Evolutionary conservation across 2,113 vertebrate species (phyloP).

Genomic region (Arizona elegans): DNA sequence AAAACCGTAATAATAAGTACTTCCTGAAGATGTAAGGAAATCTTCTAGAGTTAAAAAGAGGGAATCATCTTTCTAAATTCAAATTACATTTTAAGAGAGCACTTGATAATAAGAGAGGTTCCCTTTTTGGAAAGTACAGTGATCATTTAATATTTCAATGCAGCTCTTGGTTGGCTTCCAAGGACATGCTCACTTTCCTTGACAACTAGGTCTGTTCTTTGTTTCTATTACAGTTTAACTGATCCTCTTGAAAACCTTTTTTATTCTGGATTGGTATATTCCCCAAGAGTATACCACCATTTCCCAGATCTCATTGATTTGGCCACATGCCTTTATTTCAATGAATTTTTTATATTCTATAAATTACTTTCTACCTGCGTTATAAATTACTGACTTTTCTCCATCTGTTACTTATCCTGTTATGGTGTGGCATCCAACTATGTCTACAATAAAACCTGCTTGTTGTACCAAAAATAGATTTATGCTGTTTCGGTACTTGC

Average conservation of each 20-base stretch:
- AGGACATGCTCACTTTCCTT: neutral
- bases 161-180: neutral
- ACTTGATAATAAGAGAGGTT: conserved; percentile 5
- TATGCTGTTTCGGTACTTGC: conserved; percentile 6
- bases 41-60: neutral
- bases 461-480: conserved; percentile 3
- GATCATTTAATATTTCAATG: conserved; percentile 27
- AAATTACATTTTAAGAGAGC: neutral
- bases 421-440: conserved; percentile 1
- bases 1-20: neutral
- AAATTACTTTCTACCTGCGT: neutral
- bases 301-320: neutral
- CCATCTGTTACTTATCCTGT: neutral
- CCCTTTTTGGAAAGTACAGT: conserved; percentile 27
- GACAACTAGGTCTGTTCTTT: neutral
- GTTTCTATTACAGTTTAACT: neutral
- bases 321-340: neutral
- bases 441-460: neutral
- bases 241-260: neutral
- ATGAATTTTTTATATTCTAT: neutral
- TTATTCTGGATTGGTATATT: neutral
- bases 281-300: neutral
- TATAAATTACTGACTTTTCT: conserved; percentile 5
- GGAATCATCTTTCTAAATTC: neutral
- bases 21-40: neutral